Conservation (phyloP, 2,888 invertebrate genomes). For the Pseudeuparius sepicola region DNA sequence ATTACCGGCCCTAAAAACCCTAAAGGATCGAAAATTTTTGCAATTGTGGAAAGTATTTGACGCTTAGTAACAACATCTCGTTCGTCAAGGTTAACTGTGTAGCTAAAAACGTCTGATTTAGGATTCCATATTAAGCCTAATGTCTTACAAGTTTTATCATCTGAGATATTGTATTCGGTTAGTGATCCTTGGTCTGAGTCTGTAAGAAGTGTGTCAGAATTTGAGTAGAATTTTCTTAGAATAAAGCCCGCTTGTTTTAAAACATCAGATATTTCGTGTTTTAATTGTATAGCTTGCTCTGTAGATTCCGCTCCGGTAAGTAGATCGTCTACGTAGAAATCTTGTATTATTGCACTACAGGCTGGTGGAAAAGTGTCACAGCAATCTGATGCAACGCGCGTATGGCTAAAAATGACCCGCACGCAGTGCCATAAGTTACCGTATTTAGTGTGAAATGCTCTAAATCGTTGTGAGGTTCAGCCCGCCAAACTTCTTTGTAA, state of each 20-base stretch:
- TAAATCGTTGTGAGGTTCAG: conserved; percentile 1
- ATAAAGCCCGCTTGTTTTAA: conserved; percentile 4
- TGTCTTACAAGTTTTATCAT: conserved; percentile 9
- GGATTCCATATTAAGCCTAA: conserved; percentile 15
- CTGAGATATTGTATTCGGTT: conserved; percentile 8
- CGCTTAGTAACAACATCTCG: too few relatives aligned
- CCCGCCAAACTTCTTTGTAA: conserved; percentile 13
- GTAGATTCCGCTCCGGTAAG: conserved; percentile 6
- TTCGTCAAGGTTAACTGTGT: too few relatives aligned
- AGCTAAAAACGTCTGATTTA: conserved; percentile 9
- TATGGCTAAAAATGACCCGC: conserved; percentile 13
- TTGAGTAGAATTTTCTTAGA: conserved; percentile 10
- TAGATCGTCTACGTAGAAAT: conserved; percentile 17
- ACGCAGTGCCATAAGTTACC: too few relatives aligned
- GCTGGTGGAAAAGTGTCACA: conserved; percentile 4
- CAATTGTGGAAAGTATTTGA: conserved; percentile 12
- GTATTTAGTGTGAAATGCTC: too few relatives aligned
- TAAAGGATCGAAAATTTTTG: conserved; percentile 14
- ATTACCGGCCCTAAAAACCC: conserved; percentile 14
- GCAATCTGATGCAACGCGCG: conserved; percentile 12
- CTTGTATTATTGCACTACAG: conserved; percentile 5
- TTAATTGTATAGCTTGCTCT: conserved; percentile 4
- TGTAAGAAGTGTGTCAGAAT: too few relatives aligned
- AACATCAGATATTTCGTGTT: conserved; percentile 3
- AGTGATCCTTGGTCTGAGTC: neutral